Conservation (phyloP, 1,140 invertebrate species). For the Pogonomyrmex californicus region DNA sequence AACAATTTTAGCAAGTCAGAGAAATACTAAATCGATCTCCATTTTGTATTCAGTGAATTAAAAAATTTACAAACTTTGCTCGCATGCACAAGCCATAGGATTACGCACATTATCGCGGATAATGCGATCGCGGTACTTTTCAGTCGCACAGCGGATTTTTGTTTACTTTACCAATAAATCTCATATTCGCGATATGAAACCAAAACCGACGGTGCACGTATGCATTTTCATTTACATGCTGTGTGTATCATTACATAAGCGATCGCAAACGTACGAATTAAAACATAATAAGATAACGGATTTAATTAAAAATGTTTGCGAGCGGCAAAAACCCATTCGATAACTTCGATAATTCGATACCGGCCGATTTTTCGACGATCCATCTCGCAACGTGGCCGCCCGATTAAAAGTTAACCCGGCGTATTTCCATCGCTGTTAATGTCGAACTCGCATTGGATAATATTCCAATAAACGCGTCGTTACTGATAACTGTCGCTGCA, state of each 20-base stretch:
- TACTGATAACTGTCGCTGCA: conserved; percentile 64
- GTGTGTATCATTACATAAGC: conserved; percentile 62
- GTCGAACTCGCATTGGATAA: conserved; percentile 61
- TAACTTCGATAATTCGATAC: conserved; percentile 63
- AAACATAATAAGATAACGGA: conserved; percentile 65
- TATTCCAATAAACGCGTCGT: conserved; percentile 67
- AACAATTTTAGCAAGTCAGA: conserved; percentile 10
- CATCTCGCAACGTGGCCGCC: conserved; percentile 47
- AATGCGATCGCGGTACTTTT: conserved; percentile 71
- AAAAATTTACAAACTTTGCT: conserved; percentile 36
- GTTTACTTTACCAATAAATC: conserved; percentile 64
- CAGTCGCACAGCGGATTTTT: conserved; percentile 67
- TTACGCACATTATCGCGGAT: conserved; percentile 72
- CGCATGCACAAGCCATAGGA: conserved; percentile 7
- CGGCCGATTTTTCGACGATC: conserved; percentile 57
- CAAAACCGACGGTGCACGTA: conserved; percentile 51
- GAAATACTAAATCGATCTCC: neutral
- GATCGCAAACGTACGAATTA: conserved; percentile 58
- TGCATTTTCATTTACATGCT: conserved; percentile 59
- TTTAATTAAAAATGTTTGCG: conserved; percentile 65
- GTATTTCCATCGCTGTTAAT: conserved; percentile 64
- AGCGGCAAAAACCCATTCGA: conserved; percentile 63
- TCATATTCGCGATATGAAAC: conserved; percentile 59
- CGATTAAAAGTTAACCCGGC: conserved; percentile 65
- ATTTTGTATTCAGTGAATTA: conserved; percentile 18